phyloP scores from a whole-genome alignment of 2,113 vertebrate genomes.

The Ptilorrhoa leucosticta region DNA sequence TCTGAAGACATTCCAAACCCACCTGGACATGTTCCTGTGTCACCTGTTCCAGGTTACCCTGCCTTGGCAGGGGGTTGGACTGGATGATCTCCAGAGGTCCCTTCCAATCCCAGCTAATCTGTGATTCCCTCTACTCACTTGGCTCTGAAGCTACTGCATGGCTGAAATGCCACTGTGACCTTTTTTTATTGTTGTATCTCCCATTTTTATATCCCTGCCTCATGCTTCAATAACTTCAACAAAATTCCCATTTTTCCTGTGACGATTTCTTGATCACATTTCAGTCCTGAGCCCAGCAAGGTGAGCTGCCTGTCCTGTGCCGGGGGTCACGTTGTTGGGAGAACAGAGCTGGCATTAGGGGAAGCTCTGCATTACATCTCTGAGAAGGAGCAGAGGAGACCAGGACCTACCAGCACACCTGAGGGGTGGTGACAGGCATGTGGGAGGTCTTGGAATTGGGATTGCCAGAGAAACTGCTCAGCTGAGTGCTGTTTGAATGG shows the following conservation, averaged over 20 bases:
- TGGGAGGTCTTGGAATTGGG: background rate
- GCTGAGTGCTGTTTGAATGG: background rate
- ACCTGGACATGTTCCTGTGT: background rate
- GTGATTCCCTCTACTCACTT: background rate
- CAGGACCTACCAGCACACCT: background rate
- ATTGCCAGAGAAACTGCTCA: background rate
- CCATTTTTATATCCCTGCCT: background rate
- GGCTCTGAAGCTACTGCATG: background rate
- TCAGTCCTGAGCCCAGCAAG: background rate
- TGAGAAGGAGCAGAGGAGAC: background rate
- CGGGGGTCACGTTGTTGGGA: rapidly evolving
- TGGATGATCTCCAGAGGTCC: background rate
- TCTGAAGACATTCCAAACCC: background rate
- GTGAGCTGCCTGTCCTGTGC: background rate
- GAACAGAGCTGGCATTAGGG: background rate
- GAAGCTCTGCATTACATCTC: background rate
- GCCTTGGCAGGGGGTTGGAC: background rate
- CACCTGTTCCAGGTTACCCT: background rate
- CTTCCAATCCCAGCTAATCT: background rate
- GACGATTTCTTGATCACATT: rapidly evolving
- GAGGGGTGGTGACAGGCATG: background rate
- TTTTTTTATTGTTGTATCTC: background rate
- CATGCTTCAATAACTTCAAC: background rate
- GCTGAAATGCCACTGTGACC: background rate
- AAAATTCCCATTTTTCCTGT: background rate